Evolutionary conservation across 2,113 vertebrate genomes (phyloP), one percentile per base, ranked within the genome.

Genomic region (Falcunculus frontatus): DNA sequence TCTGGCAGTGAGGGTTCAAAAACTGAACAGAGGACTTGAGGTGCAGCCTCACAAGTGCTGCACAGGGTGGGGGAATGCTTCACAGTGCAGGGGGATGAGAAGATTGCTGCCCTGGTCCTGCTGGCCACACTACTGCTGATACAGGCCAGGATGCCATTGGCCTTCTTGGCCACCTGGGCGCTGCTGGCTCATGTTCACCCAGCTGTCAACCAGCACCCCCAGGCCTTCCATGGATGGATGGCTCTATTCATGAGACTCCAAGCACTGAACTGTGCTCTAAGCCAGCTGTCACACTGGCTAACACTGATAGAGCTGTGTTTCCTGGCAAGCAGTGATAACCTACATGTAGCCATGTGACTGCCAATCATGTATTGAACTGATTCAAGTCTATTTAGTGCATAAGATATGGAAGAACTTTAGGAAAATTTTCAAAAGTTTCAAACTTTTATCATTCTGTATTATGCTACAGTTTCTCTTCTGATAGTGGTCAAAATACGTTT

Each of bases 161-260:
- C n/a, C 39, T 41, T 35, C 29, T 35, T 77, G n/a, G 50, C 25
- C 44, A 52, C 39, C 18, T 70, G 33, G 42, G 25, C 50, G 41
- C 25, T 56, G 13, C 30, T 41, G 39, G 57, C 25, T 92, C 70
- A 7, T 1, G 3, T 27, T 70, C 42, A 70, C 9, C 21, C 1
- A 1, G 42, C 37, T 57, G 39, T 70, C 2, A 0, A 9, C 7
- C n/a, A 72, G n/a, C 9, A 16, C 4, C 7, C 23, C 22, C n/a
- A 27, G n/a, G 25, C 19, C 15, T 17, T 76, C 30, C 30, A 22
- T 11, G 41, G 21, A 32, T 69, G 63, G 41, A 14, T 27, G 25
- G 12, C 18, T 73, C 33, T 44, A 46, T 41, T 39, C 16, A 27
- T 17, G 8, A 70, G 20, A 29, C 9, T 39, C 33, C 13, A 30